Conservation (phyloP, 1,140 invertebrate genomes). For the Dreissena rostriformis region DNA sequence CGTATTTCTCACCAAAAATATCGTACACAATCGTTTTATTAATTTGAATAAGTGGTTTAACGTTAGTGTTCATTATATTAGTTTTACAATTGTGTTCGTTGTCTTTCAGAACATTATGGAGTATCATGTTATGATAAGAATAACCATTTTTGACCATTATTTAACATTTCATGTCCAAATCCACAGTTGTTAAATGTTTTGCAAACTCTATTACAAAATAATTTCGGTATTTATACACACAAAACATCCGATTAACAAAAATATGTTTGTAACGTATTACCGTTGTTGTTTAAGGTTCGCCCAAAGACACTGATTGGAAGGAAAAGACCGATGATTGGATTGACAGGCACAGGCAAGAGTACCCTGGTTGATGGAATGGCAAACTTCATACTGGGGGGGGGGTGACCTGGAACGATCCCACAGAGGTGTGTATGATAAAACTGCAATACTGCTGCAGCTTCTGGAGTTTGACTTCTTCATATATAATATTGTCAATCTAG, state of each 20-base stretch:
- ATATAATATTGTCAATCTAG: conserved; percentile 39
- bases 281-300: neutral
- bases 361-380: conserved; percentile 33
- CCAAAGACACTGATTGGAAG: neutral
- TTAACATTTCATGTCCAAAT: neutral
- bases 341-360: conserved; percentile 49
- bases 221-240: no score
- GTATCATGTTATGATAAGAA: no score
- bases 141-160: neutral
- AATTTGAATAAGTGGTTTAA: no score
- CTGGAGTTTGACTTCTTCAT: no score
- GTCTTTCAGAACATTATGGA: no score
- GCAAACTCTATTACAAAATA: neutral
- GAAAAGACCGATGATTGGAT: conserved; percentile 49
- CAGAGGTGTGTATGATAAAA: no score
- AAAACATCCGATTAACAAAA: neutral
- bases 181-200: neutral
- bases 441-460: no score
- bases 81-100: no score
- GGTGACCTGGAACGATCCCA: conserved; percentile 35
- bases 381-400: conserved; percentile 33
- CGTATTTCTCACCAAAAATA: no score
- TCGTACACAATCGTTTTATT: no score
- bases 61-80: no score
- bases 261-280: neutral